These are phyloP conservation scores for Argynnis bischoffii DNA, from an alignment of 2,888 invertebrate species.

Conservation along the genomic window DNA sequence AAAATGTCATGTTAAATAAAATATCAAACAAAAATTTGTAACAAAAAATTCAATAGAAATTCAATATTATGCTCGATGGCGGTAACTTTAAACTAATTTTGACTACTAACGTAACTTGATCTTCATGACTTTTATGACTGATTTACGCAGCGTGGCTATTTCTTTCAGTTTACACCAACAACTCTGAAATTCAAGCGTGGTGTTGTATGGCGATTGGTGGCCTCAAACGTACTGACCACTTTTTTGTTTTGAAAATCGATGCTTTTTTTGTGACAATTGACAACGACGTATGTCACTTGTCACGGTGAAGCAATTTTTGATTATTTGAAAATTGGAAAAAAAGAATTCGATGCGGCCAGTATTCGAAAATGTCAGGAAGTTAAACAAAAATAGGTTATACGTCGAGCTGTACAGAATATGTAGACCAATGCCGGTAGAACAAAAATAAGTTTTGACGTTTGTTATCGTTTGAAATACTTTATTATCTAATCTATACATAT, in stretches of 20 bases:
- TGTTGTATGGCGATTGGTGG: slow-evolving; percentile 31
- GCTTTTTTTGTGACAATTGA: slow-evolving; percentile 72
- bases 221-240: slow-evolving; percentile 39
- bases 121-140: slow-evolving; percentile 81
- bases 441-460: no score
- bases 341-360: slow-evolving; percentile 44
- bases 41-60: no score
- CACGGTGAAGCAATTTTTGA: slow-evolving; percentile 63
- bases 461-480: no score
- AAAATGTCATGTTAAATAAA: no score
- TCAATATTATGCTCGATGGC: not conserved
- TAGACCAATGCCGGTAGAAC: no score
- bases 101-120: slow-evolving; percentile 76
- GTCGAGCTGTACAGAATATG: no score
- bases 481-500: no score
- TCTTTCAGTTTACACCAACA: slow-evolving; percentile 54
- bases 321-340: slow-evolving; percentile 67
- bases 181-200: slow-evolving; percentile 22
- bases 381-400: slow-evolving; percentile 16
- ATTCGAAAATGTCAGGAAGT: slow-evolving; percentile 12
- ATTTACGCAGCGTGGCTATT: slow-evolving; percentile 75
- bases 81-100: slow-evolving; percentile 11
- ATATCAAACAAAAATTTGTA: no score
- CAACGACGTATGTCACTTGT: slow-evolving; percentile 73
- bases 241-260: slow-evolving; percentile 68